Evolutionary conservation across 2,113 vertebrate species (phyloP), one percentile per base, ranked within the genome.

Genomic region (Xiphias gladius): DNA sequence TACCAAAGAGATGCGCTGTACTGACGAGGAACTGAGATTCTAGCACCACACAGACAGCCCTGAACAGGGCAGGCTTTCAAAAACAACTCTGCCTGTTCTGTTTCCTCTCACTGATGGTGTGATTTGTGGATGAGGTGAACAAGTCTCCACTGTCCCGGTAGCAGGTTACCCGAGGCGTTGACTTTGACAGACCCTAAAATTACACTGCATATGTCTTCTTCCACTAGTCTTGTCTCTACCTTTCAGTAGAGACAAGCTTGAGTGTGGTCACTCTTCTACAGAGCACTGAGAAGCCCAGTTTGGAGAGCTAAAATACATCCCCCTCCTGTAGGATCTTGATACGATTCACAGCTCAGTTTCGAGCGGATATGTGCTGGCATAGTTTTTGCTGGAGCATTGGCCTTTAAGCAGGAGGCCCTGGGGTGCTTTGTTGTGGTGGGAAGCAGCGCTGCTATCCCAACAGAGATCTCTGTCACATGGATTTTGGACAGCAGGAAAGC

Each of bases 1-100:
- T 93, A 79, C 88, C 86, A 89, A 58, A 93, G 83, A 91, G 88
- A 94, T 94, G 89, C 5, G 83, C 90, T 80, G 87, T 76, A 65
- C 89, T 78, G 86, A 92, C 76, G 64, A 46, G 24, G 8, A 64
- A 73, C 85, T 85, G 90, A 79, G 84, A 89, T 87, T 84, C 76
- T 64, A 75, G 84, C 89, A 73, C 82, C 91, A 84, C 82, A 89
- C 85, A 89, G 80, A 81, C 85, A 84, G 65, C 83, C 84, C 85
- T 70, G 87, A 89, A 83, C 78, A 67, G 71, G 62, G 83, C 73
- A 39, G 61, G 37, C 85, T 89, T 88, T 90, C 84, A 86, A 83
- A n/a, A 91, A 91, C 83, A 92, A 85, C 77, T 13, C 71, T 61
- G 84, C 57, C 75, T 58, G 58, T 76, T 91, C 80, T 43, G 64